Conservation (phyloP, 2,888 invertebrate genomes). For the Drosophila paranaensis region DNA sequence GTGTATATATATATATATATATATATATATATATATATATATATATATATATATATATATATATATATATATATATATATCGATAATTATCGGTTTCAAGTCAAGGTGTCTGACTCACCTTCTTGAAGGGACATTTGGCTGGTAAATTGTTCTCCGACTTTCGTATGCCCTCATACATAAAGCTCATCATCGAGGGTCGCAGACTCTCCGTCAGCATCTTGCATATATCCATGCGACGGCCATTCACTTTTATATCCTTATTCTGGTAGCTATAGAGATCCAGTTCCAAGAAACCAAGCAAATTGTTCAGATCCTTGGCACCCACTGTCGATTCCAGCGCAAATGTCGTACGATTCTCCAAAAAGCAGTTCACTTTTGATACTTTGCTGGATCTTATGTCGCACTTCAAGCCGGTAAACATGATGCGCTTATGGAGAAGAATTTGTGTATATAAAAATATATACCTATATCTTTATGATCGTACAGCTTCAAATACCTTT, state of each 20-base stretch:
- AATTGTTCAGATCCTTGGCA: not conserved
- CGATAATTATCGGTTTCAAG: not conserved
- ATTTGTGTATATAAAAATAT: not conserved
- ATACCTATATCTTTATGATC: no score
- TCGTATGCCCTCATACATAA: not conserved
- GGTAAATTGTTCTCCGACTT: conserved; percentile 3
- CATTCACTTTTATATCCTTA: not conserved
- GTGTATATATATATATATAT: no score
- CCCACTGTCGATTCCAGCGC: not conserved
- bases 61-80: not conserved
- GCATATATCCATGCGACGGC: conserved; percentile 1
- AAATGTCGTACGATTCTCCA: not conserved
- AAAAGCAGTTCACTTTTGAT: not conserved
- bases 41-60: no score
- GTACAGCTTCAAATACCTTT: not conserved
- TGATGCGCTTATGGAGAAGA: not conserved
- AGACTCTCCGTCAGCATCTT: not conserved
- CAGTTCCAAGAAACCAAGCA: not conserved
- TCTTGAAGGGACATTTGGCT: conserved; percentile 10
- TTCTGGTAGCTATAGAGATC: not conserved
- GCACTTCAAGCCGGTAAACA: not conserved
- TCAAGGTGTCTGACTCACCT: conserved; percentile 23
- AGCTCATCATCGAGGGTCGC: not conserved
- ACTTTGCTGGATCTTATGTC: not conserved
- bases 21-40: no score